Base-by-base conservation (phyloP, 2,888 invertebrate species). In the Clunio marinus region DNA sequence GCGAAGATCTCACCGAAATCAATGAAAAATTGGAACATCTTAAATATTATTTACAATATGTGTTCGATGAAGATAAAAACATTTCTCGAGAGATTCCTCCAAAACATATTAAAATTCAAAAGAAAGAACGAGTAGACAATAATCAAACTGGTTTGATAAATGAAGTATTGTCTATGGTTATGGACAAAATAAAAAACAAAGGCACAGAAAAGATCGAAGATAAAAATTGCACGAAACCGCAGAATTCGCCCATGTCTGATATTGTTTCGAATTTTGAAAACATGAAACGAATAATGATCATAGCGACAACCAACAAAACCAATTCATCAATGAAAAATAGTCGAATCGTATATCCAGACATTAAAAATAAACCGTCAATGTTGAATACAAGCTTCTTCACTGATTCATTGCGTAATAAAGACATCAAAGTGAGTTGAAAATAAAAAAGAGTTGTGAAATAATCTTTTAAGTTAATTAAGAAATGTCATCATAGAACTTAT, bases 281-380 rank as follows among this genome's bases (percentile, higher is more conserved):
- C 15, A 41, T 41, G 10, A 41, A 41, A 41, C 15, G n/a, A n/a
- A 10, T 2, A 2, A 8, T 2, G n/a, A 2, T 20, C 2, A 37
- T 25, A 15, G 2, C 13, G 25, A 7, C 25, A 15, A 58, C 8
- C n/a, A 58, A 7, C 15, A 13, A 13, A 15, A 8, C 15, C 25
- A 58, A 41, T 15, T 5, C 10, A 5, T 17, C 51, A 24, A 20
- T 17, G 17, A 83, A 90, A 71, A 91, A 90, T 78, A 88, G 91
- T 41, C 90, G 91, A 70, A 87, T 93, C 73, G 92, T 93, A 77
- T 93, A 93, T 80, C 93, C 93, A 8, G 92, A 91, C 76, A 89
- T 93, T 63, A 92, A 93, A 80, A 93, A 93, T 78, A 93, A 93
- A 74, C 93, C 93, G 17, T 86, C 89, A 71, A 86, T 88, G 70